phyloP scores from a whole-genome alignment of 2,888 invertebrate genomes.

The Desoria tigrina region DNA sequence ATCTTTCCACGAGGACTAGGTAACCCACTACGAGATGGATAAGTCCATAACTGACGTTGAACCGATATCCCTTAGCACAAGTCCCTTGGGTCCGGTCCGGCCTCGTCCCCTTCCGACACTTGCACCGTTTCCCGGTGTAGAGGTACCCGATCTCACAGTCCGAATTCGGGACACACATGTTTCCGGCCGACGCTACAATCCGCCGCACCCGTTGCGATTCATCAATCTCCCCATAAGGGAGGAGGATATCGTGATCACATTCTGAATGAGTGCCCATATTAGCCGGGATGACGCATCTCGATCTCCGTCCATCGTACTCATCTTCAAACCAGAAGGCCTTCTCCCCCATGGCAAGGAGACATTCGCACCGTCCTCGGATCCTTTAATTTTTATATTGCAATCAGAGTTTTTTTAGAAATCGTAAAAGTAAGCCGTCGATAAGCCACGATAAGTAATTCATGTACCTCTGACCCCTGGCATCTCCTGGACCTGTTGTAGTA shows the following conservation, averaged over 20 bases:
- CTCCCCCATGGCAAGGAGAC: not conserved
- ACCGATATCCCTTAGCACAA: not conserved
- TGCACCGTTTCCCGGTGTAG: conserved; percentile 3
- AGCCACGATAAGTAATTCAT: not conserved
- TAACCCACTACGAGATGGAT: no score
- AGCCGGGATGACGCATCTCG: not conserved
- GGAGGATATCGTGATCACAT: not conserved
- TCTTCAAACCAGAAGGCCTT: conserved; percentile 1
- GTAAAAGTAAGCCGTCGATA: not conserved
- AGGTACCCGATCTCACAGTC: not conserved
- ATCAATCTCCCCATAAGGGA: conserved; percentile 9
- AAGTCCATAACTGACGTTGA: no score
- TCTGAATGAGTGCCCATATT: not conserved
- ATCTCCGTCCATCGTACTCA: not conserved
- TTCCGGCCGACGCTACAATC: not conserved
- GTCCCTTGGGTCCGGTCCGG: not conserved
- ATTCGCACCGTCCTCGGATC: not conserved
- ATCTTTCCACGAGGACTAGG: no score
- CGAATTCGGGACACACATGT: not conserved
- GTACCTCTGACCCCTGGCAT: not conserved
- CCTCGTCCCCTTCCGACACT: not conserved
- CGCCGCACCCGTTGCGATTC: not conserved
- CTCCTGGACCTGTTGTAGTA: not conserved
- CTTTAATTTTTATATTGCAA: no score
- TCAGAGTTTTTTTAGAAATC: not conserved